Evolutionary conservation across 2,113 vertebrate species (phyloP).

Genomic region (Tachysurus fulvidraco): DNA sequence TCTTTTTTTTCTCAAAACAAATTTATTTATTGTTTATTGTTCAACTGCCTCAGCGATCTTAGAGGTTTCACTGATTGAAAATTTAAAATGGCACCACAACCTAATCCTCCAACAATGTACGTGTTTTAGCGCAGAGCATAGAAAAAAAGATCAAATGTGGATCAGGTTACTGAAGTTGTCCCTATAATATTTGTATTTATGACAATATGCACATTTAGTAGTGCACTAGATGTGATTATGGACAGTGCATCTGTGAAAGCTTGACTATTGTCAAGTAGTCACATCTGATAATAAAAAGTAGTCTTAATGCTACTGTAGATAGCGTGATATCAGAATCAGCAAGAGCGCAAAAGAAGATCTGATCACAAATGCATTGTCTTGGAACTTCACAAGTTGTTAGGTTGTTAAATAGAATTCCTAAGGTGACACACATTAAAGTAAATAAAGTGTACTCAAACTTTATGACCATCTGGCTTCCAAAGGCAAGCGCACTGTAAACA

Average conservation of each 20-base stretch:
- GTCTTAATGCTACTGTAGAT: background rate
- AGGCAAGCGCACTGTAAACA: background rate
- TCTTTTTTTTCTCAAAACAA: background rate
- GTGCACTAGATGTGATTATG: background rate
- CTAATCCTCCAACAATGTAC: background rate
- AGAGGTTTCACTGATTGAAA: background rate
- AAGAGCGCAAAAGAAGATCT: background rate
- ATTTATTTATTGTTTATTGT: conserved; percentile 5
- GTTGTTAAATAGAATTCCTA: background rate
- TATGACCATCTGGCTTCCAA: background rate
- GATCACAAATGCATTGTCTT: background rate
- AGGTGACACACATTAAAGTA: background rate
- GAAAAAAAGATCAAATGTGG: background rate
- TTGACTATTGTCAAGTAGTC: background rate
- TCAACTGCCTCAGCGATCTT: background rate
- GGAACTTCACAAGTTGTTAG: background rate
- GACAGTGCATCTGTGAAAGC: background rate
- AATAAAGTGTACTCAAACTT: background rate
- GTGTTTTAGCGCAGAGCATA: background rate
- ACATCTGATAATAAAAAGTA: background rate
- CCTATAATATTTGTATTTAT: background rate
- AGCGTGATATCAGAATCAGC: background rate
- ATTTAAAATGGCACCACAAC: background rate
- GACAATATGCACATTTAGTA: background rate
- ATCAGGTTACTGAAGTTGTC: background rate